Evolutionary conservation across 2,888 invertebrate species (phyloP), one percentile per base, ranked within the genome.

Genomic region (Xiphydria camelus): DNA sequence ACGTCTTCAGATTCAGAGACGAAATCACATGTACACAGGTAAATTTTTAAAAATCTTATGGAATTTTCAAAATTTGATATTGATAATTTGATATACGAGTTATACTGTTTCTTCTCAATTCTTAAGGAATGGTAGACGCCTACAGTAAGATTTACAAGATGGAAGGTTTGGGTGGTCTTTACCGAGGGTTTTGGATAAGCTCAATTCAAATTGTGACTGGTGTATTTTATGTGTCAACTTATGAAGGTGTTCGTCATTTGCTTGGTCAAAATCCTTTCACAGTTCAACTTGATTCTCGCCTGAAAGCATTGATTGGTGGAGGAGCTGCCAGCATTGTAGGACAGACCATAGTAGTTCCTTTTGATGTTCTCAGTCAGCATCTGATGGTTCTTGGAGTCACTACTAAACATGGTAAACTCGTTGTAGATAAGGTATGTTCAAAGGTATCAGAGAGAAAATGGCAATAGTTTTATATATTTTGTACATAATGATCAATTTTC

Each of bases 351-450:
- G 89, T 96, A 51, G 96, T 97, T 41, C 98, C 98, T 3, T 92
- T 97, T 69, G 98, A 98, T 76, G 91, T 98, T 33, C 83, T 98
- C 41, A 94, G 95, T 55, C 98, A 98, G 67, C 97, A 98, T 71
- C 83, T 96, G 41, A 97, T 97, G 95, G 89, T 98, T 62, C 80
- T 95, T 4, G 94, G 94, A 0, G 80, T 88, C 60, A 66, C 53
- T 43, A 64, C 62, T 20, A 73, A 72, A 31, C 62, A 68, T 31
- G 73, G 72, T 4, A 72, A 65, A 49, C 51, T 68, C 15, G 61
- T 59, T 20, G 45, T 70, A 32, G 70, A 73, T 49, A 73, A 75
- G 57, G 70, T 73, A 51, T 55, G 49, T 15, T 21, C 21, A 21
- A 3, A 21, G 12, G 19, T 34, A 5, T 22, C 1, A 37, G 4